These are phyloP conservation scores for Hoplodrina ambigua DNA, from an alignment of 2,888 invertebrate species.

Conservation along the genomic window DNA sequence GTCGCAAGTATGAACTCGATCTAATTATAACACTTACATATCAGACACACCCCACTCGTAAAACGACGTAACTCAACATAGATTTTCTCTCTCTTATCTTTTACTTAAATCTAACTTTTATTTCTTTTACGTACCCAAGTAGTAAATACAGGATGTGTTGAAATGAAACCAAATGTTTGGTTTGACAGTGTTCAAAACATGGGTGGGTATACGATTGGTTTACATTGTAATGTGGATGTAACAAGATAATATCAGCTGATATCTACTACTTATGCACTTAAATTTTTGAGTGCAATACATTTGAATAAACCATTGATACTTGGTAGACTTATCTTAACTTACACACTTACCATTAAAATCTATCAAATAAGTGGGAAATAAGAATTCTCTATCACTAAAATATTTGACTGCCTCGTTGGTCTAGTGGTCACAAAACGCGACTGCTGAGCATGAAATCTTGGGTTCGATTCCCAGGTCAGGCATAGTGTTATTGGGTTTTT, in stretches of 20 bases:
- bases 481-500: no score
- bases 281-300: neutral
- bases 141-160: conserved; percentile 5
- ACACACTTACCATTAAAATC: neutral
- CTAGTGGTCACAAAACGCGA: no score
- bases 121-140: conserved; percentile 14
- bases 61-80: conserved; percentile 52
- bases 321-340: conserved; percentile 1
- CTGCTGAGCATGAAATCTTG: no score
- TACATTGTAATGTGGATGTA: conserved; percentile 11
- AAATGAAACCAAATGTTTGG: neutral
- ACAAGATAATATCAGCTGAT: conserved; percentile 3
- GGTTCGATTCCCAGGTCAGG: no score
- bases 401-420: no score
- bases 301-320: neutral
- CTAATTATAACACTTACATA: conserved; percentile 49
- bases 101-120: conserved; percentile 37
- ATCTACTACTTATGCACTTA: conserved; percentile 1
- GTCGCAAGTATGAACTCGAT: conserved; percentile 53
- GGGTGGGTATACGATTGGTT: neutral
- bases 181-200: neutral
- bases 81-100: conserved; percentile 14
- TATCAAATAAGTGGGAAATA: neutral
- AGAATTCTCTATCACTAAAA: neutral
- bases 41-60: conserved; percentile 64